Percentiles rank a stretch among this genome's conserved stretches.
These are phyloP conservation scores for Ormyrus thymus DNA, from an alignment of 2,888 invertebrate species.

Conservation along the genomic window DNA sequence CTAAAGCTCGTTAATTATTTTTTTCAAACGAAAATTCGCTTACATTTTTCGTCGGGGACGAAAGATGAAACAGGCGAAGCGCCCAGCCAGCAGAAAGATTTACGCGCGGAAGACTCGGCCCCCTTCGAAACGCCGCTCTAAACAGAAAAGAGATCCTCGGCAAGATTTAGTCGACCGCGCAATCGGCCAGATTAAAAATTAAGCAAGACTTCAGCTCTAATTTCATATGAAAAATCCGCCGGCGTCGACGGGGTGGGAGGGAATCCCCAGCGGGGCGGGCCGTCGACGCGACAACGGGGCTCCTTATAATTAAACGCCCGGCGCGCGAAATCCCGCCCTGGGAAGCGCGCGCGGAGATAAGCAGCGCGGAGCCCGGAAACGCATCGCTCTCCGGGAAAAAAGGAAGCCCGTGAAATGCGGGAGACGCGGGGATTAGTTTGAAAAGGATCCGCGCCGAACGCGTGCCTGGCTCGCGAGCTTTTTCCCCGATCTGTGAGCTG, in stretches of 20 bases:
- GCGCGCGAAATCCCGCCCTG: slow-evolving; percentile 34
- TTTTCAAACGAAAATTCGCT: no score
- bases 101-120: no score
- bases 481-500: no score
- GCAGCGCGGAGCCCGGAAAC: neutral
- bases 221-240: slow-evolving; percentile 46
- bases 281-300: slow-evolving; percentile 12
- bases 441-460: no score
- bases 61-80: no score
- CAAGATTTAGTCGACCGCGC: slow-evolving; percentile 28
- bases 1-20: no score
- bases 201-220: slow-evolving; percentile 38
- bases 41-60: no score
- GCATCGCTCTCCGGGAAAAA: neutral
- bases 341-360: slow-evolving; percentile 35
- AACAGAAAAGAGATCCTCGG: slow-evolving; percentile 5
- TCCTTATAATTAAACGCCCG: slow-evolving; percentile 50
- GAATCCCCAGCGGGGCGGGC: neutral
- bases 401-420: no score
- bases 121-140: neutral
- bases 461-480: no score
- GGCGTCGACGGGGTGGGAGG: neutral
- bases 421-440: no score
- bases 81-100: no score
- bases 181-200: slow-evolving; percentile 53